These are phyloP conservation scores for Nibea coibor DNA, from an alignment of 2,113 vertebrate species.

Conservation along the genomic window DNA sequence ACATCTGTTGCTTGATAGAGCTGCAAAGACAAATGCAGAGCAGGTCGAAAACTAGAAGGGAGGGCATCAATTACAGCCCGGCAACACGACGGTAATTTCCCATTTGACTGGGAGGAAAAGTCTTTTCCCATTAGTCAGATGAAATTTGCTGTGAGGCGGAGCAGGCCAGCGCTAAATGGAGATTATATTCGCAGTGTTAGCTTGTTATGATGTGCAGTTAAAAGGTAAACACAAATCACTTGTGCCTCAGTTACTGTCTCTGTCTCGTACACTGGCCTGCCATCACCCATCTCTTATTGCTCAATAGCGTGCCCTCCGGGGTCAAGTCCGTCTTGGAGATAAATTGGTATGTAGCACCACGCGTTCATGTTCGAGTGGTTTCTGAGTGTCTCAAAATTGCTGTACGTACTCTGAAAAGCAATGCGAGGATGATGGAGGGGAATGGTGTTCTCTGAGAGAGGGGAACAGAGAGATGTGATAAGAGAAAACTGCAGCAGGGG, in stretches of 20 bases:
- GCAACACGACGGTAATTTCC: not conserved
- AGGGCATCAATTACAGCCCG: constrained; percentile 8
- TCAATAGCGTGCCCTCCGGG: constrained; percentile 13
- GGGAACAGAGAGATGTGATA: constrained; percentile 36
- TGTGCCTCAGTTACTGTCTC: not conserved
- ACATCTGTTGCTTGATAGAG: constrained; percentile 4
- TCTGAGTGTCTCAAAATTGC: constrained; percentile 38
- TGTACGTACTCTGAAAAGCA: constrained; percentile 38
- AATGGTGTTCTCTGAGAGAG: constrained; percentile 15
- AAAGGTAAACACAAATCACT: constrained; percentile 6
- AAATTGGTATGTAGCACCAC: constrained; percentile 43
- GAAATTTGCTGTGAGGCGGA: constrained; percentile 10
- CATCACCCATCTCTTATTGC: constrained; percentile 20
- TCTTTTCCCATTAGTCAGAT: constrained; percentile 49
- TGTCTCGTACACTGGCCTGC: constrained; percentile 9
- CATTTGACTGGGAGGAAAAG: not conserved
- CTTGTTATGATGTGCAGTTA: constrained; percentile 7
- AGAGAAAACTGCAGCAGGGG: constrained; percentile 61
- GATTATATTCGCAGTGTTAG: constrained; percentile 16
- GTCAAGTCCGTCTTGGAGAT: constrained; percentile 54
- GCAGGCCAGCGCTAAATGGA: constrained; percentile 20
- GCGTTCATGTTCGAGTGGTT: constrained; percentile 33
- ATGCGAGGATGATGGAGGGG: constrained; percentile 6
- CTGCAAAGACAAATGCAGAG: constrained; percentile 23
- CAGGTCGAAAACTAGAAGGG: constrained; percentile 20